Evolutionary conservation across 1,140 invertebrate species (phyloP).

Genomic region (Nymphalis io): DNA sequence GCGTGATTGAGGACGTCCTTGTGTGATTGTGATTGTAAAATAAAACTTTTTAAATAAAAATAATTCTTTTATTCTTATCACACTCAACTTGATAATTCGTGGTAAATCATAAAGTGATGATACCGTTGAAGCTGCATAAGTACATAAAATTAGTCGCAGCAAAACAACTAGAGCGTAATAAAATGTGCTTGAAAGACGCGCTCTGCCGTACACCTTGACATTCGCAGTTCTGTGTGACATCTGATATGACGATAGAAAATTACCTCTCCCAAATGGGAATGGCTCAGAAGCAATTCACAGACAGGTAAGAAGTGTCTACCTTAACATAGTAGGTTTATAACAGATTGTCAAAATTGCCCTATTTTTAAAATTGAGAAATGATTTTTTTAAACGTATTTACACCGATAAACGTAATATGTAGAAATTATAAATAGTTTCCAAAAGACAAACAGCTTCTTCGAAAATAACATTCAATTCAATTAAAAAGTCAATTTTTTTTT

Average conservation of each 20-base stretch:
- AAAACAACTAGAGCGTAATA: conserved; percentile 60
- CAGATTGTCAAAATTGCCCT: too few relatives aligned
- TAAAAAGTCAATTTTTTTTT: too few relatives aligned
- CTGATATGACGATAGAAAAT: conserved; percentile 57
- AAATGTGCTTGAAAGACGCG: conserved; percentile 34
- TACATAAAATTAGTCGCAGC: conserved; percentile 39
- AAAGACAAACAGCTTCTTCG: too few relatives aligned
- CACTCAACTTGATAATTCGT: conserved; percentile 23
- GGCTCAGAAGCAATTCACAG: conserved; percentile 56
- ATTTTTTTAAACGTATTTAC: too few relatives aligned
- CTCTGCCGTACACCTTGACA: conserved; percentile 54
- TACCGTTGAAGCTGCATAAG: conserved; percentile 29
- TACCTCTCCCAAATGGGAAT: conserved; percentile 57
- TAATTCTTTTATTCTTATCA: conserved; percentile 38
- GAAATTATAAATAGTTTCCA: too few relatives aligned
- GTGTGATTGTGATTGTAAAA: conserved; percentile 75
- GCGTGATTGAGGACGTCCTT: conserved; percentile 79
- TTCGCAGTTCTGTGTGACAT: conserved; percentile 43
- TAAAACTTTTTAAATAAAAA: conserved; percentile 62
- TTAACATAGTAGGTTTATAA: not conserved
- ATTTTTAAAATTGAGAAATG: too few relatives aligned
- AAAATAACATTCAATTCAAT: too few relatives aligned
- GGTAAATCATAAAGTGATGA: conserved; percentile 14
- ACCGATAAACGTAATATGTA: too few relatives aligned
- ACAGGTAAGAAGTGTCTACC: conserved; percentile 51